A percentile compares a stretch with the other conserved stretches of the same genome.
phyloP scores from a whole-genome alignment of 2,797 vertebrate genomes.

The Scyliorhinus canicula region DNA sequence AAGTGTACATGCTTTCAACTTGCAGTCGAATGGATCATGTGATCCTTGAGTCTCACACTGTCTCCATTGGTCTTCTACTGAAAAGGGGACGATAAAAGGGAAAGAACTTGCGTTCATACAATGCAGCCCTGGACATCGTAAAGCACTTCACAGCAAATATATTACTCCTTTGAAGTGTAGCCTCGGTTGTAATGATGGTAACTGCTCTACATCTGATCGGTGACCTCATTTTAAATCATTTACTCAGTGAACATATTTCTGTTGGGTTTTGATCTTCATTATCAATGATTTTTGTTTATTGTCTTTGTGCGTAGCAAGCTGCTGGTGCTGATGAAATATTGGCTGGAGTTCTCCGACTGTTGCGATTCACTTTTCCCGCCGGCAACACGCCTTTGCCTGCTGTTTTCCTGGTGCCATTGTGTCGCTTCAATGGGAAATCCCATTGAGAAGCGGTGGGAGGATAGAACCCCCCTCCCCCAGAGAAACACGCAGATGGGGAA shows the following conservation, averaged over 20 bases:
- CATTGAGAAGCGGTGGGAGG: too few species aligned
- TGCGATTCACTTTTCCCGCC: too few species aligned
- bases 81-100: background rate
- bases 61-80: background rate
- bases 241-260: background rate
- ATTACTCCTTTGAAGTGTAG: background rate
- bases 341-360: too few species aligned
- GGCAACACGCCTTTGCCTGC: too few species aligned
- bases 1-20: background rate
- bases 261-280: background rate
- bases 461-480: too few species aligned
- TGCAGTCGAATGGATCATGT: background rate
- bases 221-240: background rate
- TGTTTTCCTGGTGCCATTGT: too few species aligned
- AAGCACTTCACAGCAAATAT: background rate
- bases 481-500: too few species aligned
- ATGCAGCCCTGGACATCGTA: background rate
- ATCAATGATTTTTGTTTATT: background rate
- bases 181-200: too few species aligned
- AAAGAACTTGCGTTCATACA: background rate
- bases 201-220: background rate
- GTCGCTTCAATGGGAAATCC: too few species aligned
- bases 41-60: background rate
- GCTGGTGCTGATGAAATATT: background rate
- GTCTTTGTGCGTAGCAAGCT: background rate